Percentiles rank a stretch among this genome's conserved stretches.
Evolutionary conservation across 1,140 invertebrate species (phyloP).

Genomic region (Lordiphosa stackelbergi): DNA sequence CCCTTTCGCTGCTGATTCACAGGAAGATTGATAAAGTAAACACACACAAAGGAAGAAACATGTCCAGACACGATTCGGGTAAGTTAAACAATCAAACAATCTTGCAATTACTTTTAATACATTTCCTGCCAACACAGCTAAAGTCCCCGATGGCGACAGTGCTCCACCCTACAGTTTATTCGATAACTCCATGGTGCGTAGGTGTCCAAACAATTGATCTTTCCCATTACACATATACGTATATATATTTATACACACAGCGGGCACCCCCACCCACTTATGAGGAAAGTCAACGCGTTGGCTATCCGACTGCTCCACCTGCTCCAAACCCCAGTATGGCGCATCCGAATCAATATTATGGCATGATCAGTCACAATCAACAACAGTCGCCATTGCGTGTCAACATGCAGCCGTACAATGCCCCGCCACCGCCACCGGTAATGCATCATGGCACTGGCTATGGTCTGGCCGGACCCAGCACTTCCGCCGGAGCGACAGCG

Average conservation of each 20-base stretch:
- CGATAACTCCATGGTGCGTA: constrained; percentile 45
- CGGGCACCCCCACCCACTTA: constrained; percentile 66
- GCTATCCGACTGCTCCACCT: no score
- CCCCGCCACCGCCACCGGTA: not conserved
- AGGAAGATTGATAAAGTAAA: constrained; percentile 24
- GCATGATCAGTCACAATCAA: constrained; percentile 58
- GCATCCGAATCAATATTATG: constrained; percentile 56
- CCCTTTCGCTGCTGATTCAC: not conserved
- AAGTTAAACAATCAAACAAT: not conserved
- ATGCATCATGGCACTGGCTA: constrained; percentile 26
- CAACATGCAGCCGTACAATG: constrained; percentile 18
- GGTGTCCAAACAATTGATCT: not conserved
- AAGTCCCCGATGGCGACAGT: constrained; percentile 11
- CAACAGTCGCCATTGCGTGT: constrained; percentile 30
- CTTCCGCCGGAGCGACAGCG: constrained; percentile 37
- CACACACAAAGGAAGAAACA: constrained; percentile 26
- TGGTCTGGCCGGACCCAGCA: constrained; percentile 47
- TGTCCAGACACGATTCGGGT: constrained; percentile 33
- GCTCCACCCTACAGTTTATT: constrained; percentile 30
- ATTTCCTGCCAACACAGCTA: constrained; percentile 1
- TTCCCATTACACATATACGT: not conserved
- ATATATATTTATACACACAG: constrained; percentile 19
- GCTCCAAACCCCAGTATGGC: constrained; percentile 17
- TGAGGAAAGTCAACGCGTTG: constrained; percentile 57
- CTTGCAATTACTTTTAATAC: not conserved